phyloP scores from a whole-genome alignment of 2,113 vertebrate species.

The Brachyistius frenatus region DNA sequence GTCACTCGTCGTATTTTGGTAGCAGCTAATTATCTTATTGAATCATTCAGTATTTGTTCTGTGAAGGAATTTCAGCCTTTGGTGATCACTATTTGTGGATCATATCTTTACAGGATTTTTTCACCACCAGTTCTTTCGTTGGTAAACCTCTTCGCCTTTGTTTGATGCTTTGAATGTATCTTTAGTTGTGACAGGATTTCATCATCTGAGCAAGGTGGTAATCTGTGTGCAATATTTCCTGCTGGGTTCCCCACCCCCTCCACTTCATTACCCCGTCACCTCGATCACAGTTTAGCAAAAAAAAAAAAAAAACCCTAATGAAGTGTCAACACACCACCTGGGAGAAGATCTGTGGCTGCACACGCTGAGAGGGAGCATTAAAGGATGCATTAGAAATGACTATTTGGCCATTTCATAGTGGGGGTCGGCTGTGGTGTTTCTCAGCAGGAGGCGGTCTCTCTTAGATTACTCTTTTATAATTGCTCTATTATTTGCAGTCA shows the following conservation, averaged over 20 bases:
- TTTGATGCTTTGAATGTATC: conserved; percentile 13
- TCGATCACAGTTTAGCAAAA: conserved; percentile 36
- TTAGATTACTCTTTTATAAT: conserved; percentile 37
- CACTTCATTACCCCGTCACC: conserved; percentile 42
- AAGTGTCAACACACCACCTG: conserved; percentile 50
- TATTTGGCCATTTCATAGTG: conserved; percentile 55
- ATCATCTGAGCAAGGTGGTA: conserved; percentile 20
- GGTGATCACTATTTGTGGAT: neutral
- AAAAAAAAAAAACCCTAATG: conserved; percentile 30
- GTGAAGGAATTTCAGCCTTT: neutral
- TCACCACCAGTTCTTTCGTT: neutral
- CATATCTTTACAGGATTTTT: neutral
- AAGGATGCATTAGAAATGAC: conserved; percentile 67
- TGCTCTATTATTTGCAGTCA: conserved; percentile 27
- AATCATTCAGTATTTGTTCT: neutral
- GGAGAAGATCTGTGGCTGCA: conserved; percentile 29
- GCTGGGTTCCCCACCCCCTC: conserved; percentile 22
- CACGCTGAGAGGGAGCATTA: conserved; percentile 38
- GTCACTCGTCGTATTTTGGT: neutral
- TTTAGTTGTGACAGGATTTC: conserved; percentile 11
- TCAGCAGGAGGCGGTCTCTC: conserved; percentile 29
- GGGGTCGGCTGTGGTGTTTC: conserved; percentile 34
- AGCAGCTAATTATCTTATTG: neutral
- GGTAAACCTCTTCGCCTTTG: neutral
- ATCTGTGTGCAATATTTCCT: conserved; percentile 30